phyloP scores from a whole-genome alignment of 2,797 vertebrate genomes.

The Todus mexicanus region DNA sequence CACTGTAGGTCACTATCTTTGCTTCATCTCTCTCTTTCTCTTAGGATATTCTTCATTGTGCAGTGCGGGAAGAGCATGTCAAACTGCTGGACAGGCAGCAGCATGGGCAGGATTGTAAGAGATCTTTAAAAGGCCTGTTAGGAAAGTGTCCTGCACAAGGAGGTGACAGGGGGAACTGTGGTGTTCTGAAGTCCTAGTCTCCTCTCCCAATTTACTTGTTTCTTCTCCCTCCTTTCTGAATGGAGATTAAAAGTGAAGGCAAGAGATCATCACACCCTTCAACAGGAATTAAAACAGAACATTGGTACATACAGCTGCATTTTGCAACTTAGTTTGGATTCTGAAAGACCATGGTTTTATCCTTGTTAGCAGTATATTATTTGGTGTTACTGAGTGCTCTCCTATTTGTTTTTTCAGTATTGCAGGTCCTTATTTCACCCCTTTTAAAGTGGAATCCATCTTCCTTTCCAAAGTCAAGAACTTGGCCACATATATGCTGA shows the following conservation, averaged over 20 bases:
- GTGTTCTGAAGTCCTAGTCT: background rate
- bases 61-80: background rate
- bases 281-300: background rate
- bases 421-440: background rate
- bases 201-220: background rate
- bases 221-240: background rate
- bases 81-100: background rate
- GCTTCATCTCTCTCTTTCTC: background rate
- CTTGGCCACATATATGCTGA: background rate
- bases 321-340: background rate
- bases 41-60: background rate
- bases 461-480: background rate
- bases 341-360: background rate
- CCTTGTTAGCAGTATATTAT: background rate
- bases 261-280: background rate
- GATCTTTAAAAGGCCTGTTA: background rate
- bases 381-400: background rate
- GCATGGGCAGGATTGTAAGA: background rate
- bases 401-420: background rate
- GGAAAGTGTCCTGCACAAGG: background rate
- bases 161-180: background rate
- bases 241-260: background rate
- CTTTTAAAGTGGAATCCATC: background rate
- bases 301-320: background rate
- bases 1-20: background rate